These are phyloP conservation scores for Xestia ashworthii DNA, from an alignment of 2,888 invertebrate species.

Conservation along the genomic window DNA sequence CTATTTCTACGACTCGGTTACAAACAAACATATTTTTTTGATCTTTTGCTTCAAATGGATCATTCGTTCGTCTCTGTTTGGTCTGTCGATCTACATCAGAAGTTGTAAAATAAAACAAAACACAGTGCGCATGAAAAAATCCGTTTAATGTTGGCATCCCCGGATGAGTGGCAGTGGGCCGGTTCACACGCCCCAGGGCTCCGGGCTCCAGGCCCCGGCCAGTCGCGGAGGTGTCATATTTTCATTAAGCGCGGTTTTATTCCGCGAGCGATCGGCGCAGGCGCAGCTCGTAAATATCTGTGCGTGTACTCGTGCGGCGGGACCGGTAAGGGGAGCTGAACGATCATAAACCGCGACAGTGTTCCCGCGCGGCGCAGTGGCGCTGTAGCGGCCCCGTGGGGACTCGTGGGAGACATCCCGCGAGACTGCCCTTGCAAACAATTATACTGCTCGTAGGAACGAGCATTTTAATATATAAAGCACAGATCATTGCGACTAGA, in stretches of 20 bases:
- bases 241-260: conserved; percentile 64
- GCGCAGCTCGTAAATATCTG: conserved; percentile 55
- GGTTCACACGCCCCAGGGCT: conserved; percentile 51
- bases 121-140: neutral
- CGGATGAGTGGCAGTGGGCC: conserved; percentile 49
- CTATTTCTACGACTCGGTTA: neutral
- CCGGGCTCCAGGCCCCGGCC: conserved; percentile 5
- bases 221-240: conserved; percentile 60
- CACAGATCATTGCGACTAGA: neutral
- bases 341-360: conserved; percentile 43
- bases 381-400: neutral
- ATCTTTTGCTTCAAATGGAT: neutral
- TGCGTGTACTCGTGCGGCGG: neutral
- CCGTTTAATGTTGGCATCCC: conserved; percentile 10
- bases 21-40: neutral
- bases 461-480: too few species aligned
- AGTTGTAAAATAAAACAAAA: conserved; percentile 2
- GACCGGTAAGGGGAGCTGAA: conserved; percentile 15
- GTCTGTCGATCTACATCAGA: neutral
- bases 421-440: neutral
- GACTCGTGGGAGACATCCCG: conserved; percentile 23
- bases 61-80: neutral
- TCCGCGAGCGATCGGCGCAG: conserved; percentile 45
- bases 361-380: neutral
- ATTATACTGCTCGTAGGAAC: neutral